A percentile compares a stretch with the other conserved stretches of the same genome.
Conservation (phyloP, 1,140 invertebrate species). For the Liolophura sinensis region DNA sequence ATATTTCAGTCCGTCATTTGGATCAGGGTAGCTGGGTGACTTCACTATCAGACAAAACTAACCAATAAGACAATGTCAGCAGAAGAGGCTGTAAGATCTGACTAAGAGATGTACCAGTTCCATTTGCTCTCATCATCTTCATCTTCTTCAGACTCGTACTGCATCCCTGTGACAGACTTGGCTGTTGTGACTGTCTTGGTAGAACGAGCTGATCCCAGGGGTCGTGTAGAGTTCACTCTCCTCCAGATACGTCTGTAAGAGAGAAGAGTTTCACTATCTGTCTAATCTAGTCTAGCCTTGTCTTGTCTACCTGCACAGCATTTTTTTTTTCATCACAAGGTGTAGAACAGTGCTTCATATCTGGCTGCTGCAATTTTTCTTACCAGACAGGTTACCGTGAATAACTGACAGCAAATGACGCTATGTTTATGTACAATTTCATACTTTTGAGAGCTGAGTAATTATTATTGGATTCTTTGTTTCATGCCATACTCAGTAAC, state of each 20-base stretch:
- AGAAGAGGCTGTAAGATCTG: no score
- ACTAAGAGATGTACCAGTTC: slow-evolving; percentile 53
- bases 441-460: no score
- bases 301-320: no score
- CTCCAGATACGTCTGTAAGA: slow-evolving; percentile 46
- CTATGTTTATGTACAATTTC: no score
- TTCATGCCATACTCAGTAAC: neutral
- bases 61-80: no score
- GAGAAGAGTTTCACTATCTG: slow-evolving; percentile 6
- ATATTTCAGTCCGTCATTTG: no score
- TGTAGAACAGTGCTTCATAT: neutral
- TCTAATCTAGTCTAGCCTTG: no score
- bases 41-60: no score
- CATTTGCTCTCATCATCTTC: slow-evolving; percentile 50
- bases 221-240: slow-evolving; percentile 36
- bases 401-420: neutral
- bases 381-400: no score
- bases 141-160: slow-evolving; percentile 24
- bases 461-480: no score
- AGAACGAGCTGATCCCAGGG: neutral
- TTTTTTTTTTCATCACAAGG: no score
- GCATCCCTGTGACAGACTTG: neutral
- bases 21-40: no score
- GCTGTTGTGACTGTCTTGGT: neutral
- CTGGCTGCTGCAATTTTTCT: neutral